phyloP scores from a whole-genome alignment of 2,113 vertebrate species.

The Oplegnathus fasciatus region DNA sequence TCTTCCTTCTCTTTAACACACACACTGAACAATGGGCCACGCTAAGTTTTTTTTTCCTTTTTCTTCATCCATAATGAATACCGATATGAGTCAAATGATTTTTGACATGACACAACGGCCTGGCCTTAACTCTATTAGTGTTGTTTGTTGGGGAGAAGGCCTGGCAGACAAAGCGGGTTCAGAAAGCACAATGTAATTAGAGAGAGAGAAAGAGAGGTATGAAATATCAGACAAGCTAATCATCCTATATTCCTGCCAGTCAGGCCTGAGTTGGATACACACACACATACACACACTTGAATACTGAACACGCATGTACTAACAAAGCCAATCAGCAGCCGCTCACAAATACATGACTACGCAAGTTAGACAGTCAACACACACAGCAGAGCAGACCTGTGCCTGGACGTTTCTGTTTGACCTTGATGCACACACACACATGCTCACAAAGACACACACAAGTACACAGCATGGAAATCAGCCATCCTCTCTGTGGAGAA shows the following conservation, averaged over 20 bases:
- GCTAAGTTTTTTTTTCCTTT: not conserved
- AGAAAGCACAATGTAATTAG: conserved; percentile 81
- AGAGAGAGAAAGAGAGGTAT: conserved; percentile 51
- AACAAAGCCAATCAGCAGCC: conserved; percentile 42
- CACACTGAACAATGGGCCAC: not conserved
- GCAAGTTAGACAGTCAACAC: conserved; percentile 9
- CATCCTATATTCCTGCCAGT: conserved; percentile 65
- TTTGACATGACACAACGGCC: conserved; percentile 77
- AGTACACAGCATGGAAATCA: conserved; percentile 34
- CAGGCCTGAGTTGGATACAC: conserved; percentile 65
- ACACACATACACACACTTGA: conserved; percentile 13
- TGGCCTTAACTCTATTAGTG: conserved; percentile 80
- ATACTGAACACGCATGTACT: conserved; percentile 20
- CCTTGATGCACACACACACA: conserved; percentile 70
- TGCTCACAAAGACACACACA: conserved; percentile 51
- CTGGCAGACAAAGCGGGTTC: conserved; percentile 75
- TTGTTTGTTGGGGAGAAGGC: conserved; percentile 79
- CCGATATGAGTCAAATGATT: conserved; percentile 75
- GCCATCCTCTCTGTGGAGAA: conserved; percentile 37
- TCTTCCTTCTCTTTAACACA: conserved; percentile 3
- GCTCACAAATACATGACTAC: conserved; percentile 8
- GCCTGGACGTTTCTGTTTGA: conserved; percentile 63
- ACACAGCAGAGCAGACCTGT: conserved; percentile 29
- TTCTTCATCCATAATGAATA: conserved; percentile 54
- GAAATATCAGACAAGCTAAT: conserved; percentile 79